A percentile compares a stretch with the other conserved stretches of the same genome.
Conservation (phyloP, 2,888 invertebrate species). For the Thyatira batis region DNA sequence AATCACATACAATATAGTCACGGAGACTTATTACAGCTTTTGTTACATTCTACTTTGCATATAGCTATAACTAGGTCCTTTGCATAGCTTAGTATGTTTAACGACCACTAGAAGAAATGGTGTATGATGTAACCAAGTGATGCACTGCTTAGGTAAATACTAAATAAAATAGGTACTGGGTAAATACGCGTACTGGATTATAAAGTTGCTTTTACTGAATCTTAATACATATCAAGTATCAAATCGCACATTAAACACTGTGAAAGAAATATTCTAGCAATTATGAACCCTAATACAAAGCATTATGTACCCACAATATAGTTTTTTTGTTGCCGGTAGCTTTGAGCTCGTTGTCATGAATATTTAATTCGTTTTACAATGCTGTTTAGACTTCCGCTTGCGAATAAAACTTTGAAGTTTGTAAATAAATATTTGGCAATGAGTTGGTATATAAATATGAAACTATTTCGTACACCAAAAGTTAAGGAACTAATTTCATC, state of each 20-base stretch:
- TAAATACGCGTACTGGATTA: slow-evolving; percentile 7
- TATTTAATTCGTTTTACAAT: not conserved
- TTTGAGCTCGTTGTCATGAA: not conserved
- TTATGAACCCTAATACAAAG: not conserved
- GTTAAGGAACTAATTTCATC: too few species aligned
- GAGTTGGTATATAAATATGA: not conserved
- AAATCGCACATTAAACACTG: not conserved
- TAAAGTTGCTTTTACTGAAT: slow-evolving; percentile 6
- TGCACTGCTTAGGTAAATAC: slow-evolving; percentile 29
- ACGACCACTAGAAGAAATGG: slow-evolving; percentile 21
- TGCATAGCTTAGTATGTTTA: not conserved
- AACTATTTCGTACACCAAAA: too few species aligned
- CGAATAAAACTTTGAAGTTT: not conserved
- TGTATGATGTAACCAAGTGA: slow-evolving; percentile 26
- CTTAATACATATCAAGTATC: not conserved
- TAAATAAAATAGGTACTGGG: too few species aligned
- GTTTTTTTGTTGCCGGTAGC: not conserved
- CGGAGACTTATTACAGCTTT: too few species aligned
- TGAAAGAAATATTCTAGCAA: not conserved
- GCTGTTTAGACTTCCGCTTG: not conserved
- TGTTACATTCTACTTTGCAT: not conserved
- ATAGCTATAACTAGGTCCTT: not conserved
- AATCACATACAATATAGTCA: too few species aligned
- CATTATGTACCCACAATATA: not conserved
- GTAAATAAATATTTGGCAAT: not conserved